These are phyloP conservation scores for Halesus radiatus DNA, from an alignment of 1,140 invertebrate genomes.

Conservation along the genomic window DNA sequence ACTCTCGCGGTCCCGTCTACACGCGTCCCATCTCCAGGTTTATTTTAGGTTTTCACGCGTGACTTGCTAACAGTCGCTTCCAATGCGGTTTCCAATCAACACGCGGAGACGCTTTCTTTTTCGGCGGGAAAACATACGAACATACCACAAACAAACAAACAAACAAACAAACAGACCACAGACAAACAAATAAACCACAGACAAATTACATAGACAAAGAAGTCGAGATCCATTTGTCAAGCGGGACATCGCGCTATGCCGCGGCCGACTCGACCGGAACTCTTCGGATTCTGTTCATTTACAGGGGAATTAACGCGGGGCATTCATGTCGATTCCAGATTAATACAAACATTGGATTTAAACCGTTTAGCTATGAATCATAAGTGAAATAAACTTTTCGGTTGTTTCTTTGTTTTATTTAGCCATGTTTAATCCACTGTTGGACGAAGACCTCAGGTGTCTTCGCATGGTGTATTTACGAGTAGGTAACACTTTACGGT, in stretches of 20 bases:
- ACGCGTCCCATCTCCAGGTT: not conserved
- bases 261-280: conserved; percentile 19
- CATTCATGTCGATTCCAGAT: not conserved
- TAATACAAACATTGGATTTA: no score
- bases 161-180: conserved; percentile 40
- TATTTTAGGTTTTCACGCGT: conserved; percentile 24
- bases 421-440: no score
- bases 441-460: not conserved
- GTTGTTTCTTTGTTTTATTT: no score
- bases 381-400: no score
- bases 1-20: not conserved
- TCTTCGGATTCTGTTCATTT: conserved; percentile 14
- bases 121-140: conserved; percentile 39
- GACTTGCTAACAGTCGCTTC: conserved; percentile 23
- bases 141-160: conserved; percentile 45
- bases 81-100: conserved; percentile 43
- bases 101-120: conserved; percentile 23
- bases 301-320: not conserved
- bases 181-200: conserved; percentile 46
- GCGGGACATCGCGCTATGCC: conserved; percentile 15
- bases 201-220: conserved; percentile 54
- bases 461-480: not conserved
- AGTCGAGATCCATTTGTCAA: conserved; percentile 36
- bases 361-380: no score
- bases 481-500: not conserved